Conservation (phyloP, 2,888 invertebrate genomes). For the Caenorhabditis sp. region DNA sequence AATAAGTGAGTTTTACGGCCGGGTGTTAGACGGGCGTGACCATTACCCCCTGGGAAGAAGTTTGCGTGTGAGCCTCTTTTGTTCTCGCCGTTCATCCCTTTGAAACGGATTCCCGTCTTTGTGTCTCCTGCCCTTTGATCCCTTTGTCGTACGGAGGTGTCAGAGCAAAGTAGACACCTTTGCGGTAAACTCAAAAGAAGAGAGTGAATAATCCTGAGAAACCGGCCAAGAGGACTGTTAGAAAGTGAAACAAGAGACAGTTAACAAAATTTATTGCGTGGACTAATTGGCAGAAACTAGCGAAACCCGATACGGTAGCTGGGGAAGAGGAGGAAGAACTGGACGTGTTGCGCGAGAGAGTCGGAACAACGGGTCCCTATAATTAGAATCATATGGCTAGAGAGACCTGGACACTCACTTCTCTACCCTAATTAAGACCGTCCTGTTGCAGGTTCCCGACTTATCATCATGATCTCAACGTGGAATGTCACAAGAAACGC, state of each 20-base stretch:
- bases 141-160: neutral
- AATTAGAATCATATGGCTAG: slow-evolving; percentile 45
- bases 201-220: too few relatives aligned
- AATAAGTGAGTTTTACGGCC: slow-evolving; percentile 53
- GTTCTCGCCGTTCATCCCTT: neutral
- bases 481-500: slow-evolving; percentile 28
- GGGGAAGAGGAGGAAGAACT: slow-evolving; percentile 6
- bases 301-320: slow-evolving; percentile 37
- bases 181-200: slow-evolving; percentile 14
- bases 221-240: too few relatives aligned
- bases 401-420: slow-evolving; percentile 6
- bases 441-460: slow-evolving; percentile 48
- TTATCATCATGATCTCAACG: slow-evolving; percentile 47
- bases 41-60: slow-evolving; percentile 19
- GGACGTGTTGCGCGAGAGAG: slow-evolving; percentile 44
- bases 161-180: slow-evolving; percentile 6
- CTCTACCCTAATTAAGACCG: slow-evolving; percentile 24
- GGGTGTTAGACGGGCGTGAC: slow-evolving; percentile 4
- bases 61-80: neutral
- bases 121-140: slow-evolving; percentile 2
- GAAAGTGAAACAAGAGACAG: neutral
- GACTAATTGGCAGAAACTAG: neutral
- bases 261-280: neutral
- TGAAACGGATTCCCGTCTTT: neutral
- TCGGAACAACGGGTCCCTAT: slow-evolving; percentile 28